Evolutionary conservation across 2,888 invertebrate genomes (phyloP).

Genomic region (Hypomecis punctinalis): DNA sequence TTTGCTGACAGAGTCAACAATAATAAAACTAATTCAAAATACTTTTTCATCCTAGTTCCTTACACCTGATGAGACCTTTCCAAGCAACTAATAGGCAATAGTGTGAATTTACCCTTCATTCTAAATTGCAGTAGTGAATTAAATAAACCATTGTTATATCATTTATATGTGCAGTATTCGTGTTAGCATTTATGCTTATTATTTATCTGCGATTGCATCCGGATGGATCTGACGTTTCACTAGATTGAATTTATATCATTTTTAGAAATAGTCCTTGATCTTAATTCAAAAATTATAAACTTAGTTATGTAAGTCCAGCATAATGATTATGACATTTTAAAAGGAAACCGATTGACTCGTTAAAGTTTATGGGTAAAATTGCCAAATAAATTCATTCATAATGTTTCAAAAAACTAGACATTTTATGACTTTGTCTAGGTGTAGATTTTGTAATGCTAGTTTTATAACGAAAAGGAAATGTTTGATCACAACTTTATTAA

Average conservation of each 20-base stretch:
- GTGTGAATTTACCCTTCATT: background rate
- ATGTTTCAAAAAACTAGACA: too few species aligned
- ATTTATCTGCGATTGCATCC: background rate
- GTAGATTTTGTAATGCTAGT: too few species aligned
- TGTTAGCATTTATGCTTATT: background rate
- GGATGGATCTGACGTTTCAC: background rate
- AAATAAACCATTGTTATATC: background rate
- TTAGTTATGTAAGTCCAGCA: background rate
- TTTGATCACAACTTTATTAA: too few species aligned
- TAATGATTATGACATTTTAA: background rate
- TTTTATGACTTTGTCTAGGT: too few species aligned
- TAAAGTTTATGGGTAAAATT: too few species aligned
- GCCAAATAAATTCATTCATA: too few species aligned
- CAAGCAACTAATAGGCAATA: background rate
- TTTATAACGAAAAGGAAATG: too few species aligned
- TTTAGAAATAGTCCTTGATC: constrained; percentile 1
- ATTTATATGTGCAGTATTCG: background rate
- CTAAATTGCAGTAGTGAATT: constrained; percentile 1
- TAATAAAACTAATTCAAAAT: too few species aligned
- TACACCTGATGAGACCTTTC: too few species aligned
- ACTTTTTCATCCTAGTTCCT: too few species aligned
- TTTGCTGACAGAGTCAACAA: too few species aligned
- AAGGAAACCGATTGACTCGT: too few species aligned
- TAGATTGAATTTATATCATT: background rate
- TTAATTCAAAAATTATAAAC: background rate